Evolutionary conservation across 2,113 vertebrate genomes (phyloP).

Genomic region (Notechis scutatus): DNA sequence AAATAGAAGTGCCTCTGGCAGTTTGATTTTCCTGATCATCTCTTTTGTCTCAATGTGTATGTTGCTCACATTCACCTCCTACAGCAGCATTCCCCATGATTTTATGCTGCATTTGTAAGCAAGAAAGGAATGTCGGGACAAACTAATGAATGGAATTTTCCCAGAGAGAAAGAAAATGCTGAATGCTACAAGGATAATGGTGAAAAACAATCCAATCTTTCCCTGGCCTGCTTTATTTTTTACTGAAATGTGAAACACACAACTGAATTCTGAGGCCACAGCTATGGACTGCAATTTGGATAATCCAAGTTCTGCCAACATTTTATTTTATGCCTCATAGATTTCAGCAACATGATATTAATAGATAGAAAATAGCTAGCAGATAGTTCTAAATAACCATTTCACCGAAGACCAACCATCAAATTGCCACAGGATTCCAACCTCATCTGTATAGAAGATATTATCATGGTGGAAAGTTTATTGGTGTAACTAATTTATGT

Average conservation of each 20-base stretch:
- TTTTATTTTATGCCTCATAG: not conserved
- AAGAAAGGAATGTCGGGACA: constrained; percentile 3
- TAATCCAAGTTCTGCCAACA: not conserved
- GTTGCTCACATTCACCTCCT: not conserved
- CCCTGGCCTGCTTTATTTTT: not conserved
- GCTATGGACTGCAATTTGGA: not conserved
- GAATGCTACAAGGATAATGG: not conserved
- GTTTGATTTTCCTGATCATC: not conserved
- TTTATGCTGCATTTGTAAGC: not conserved
- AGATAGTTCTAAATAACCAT: not conserved
- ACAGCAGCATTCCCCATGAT: not conserved
- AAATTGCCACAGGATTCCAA: constrained; percentile 1
- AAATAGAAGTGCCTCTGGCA: not conserved
- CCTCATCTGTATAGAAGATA: not conserved
- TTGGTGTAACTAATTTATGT: not conserved
- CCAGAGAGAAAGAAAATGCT: not conserved
- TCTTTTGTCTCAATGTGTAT: not conserved
- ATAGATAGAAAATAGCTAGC: not conserved
- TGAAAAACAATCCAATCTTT: not conserved
- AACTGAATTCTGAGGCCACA: not conserved
- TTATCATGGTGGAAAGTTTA: not conserved
- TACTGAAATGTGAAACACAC: not conserved
- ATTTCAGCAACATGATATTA: not conserved
- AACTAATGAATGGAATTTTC: constrained; percentile 12
- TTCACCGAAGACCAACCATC: not conserved